Conservation (phyloP, 2,888 invertebrate species). For the Eupithecia exiguata region DNA sequence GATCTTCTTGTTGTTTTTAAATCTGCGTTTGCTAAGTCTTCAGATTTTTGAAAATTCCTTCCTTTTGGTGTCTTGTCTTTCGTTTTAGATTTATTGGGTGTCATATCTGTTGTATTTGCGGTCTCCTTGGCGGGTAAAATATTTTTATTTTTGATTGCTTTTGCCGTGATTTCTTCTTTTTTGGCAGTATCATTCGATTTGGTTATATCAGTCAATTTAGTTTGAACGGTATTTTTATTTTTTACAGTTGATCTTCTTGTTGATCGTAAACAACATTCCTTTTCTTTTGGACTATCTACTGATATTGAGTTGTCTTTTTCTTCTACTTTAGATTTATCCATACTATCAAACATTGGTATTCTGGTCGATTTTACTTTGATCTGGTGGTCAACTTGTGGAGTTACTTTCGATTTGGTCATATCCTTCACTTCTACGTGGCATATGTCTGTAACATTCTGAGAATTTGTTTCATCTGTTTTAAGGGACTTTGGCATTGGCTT, state of each 20-base stretch:
- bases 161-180: conserved; percentile 7
- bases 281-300: neutral
- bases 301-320: neutral
- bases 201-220: neutral
- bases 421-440: neutral
- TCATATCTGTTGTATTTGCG: neutral
- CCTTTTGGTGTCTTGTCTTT: neutral
- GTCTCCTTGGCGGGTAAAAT: neutral
- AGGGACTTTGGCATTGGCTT: neutral
- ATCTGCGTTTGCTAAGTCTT: neutral
- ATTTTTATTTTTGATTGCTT: neutral
- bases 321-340: neutral
- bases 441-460: neutral
- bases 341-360: neutral
- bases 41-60: neutral
- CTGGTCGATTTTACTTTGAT: neutral
- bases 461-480: conserved; percentile 1
- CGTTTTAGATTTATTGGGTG: conserved; percentile 7
- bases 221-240: neutral
- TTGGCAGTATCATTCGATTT: neutral
- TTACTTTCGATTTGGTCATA: neutral
- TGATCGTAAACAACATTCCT: neutral
- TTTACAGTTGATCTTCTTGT: neutral
- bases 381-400: conserved; percentile 1
- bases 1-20: neutral